Percentiles rank a stretch among this genome's conserved stretches.
These are phyloP conservation scores for Cremastobaeus sp. DNA, from an alignment of 2,888 invertebrate genomes.

Conservation along the genomic window DNA sequence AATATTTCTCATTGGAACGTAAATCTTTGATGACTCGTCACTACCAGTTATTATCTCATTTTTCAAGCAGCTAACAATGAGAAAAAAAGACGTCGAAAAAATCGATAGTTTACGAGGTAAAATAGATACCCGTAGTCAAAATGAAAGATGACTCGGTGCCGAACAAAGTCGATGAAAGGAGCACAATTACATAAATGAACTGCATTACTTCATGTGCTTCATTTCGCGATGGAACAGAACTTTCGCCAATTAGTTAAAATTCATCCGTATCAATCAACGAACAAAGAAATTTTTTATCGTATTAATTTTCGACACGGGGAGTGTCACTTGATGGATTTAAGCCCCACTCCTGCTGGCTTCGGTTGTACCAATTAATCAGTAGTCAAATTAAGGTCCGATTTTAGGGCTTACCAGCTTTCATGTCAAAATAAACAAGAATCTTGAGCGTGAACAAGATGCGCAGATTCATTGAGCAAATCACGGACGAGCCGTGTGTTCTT, in stretches of 20 bases:
- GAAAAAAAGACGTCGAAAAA: too few relatives aligned
- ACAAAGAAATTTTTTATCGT: constrained; percentile 19
- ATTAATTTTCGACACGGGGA: not conserved
- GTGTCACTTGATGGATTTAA: too few relatives aligned
- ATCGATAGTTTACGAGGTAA: not conserved
- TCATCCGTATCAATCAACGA: constrained; percentile 34
- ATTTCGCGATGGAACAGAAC: constrained; percentile 12
- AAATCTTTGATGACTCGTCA: too few relatives aligned
- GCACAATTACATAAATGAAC: constrained; percentile 36
- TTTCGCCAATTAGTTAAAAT: constrained; percentile 54
- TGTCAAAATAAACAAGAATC: constrained; percentile 30
- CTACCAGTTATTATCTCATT: too few relatives aligned
- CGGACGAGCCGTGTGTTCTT: constrained; percentile 37
- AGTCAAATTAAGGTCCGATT: constrained; percentile 28
- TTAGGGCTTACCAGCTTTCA: constrained; percentile 26
- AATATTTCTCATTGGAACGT: too few relatives aligned
- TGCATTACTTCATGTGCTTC: constrained; percentile 17
- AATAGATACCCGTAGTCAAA: constrained; percentile 3
- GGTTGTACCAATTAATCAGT: too few relatives aligned
- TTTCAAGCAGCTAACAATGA: too few relatives aligned
- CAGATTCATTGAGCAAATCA: constrained; percentile 44
- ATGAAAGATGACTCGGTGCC: constrained; percentile 21
- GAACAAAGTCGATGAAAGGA: constrained; percentile 29
- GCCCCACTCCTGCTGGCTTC: too few relatives aligned
- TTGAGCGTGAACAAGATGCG: constrained; percentile 48